phyloP scores from a whole-genome alignment of 1,140 invertebrate species.

The Drosophila kanapiae region DNA sequence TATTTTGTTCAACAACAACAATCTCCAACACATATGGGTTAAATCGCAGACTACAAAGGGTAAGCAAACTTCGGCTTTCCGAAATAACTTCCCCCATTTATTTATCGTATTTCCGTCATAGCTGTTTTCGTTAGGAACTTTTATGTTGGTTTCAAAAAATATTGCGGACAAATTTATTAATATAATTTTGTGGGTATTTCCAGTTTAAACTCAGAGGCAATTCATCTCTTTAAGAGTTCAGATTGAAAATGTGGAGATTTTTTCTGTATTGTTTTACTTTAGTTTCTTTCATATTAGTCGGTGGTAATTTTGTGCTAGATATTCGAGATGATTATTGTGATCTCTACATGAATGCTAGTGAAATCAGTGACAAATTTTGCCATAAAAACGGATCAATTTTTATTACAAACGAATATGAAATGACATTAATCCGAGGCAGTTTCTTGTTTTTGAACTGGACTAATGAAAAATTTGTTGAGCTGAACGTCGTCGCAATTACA shows the following conservation, averaged over 20 bases:
- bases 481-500: neutral
- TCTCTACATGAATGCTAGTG: neutral
- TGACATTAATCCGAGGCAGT: neutral
- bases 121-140: too few species aligned
- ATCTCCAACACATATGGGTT: too few species aligned
- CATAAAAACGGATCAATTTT: neutral
- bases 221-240: neutral
- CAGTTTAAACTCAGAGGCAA: neutral
- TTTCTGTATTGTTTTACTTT: neutral
- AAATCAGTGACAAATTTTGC: neutral
- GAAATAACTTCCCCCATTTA: too few species aligned
- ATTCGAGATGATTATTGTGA: slow-evolving; percentile 2
- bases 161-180: neutral
- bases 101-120: too few species aligned
- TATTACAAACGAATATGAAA: neutral
- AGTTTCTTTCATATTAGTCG: neutral
- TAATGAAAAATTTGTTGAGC: too few species aligned
- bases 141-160: too few species aligned
- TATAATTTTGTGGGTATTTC: neutral
- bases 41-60: too few species aligned
- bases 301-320: neutral
- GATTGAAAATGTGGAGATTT: neutral
- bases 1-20: too few species aligned
- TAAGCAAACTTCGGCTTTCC: too few species aligned
- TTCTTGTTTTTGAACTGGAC: neutral